Conservation (phyloP, 2,888 invertebrate species). For the Lamproptera curius region DNA sequence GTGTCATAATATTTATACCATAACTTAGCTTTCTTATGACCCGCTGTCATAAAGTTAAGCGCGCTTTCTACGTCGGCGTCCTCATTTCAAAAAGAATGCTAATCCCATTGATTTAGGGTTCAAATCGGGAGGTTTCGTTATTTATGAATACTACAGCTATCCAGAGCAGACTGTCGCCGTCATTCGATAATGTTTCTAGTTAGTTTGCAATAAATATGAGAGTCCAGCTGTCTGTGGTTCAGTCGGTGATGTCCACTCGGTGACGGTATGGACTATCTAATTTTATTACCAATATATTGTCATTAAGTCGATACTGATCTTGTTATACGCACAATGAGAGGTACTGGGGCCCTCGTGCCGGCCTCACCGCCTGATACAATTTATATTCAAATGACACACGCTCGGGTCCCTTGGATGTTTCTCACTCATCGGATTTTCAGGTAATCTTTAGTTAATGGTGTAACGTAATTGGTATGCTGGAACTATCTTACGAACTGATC, state of each 20-base stretch:
- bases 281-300: conserved; percentile 79
- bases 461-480: conserved; percentile 35
- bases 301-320: conserved; percentile 78
- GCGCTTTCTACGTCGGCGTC: conserved; percentile 49
- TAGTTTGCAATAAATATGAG: conserved; percentile 72
- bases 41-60: conserved; percentile 65
- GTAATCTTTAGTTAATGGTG: conserved; percentile 70
- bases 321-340: conserved; percentile 76
- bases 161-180: conserved; percentile 52
- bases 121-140: conserved; percentile 41
- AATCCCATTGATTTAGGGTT: conserved; percentile 49
- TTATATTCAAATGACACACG: conserved; percentile 76
- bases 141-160: conserved; percentile 49
- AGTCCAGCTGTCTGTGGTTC: conserved; percentile 49
- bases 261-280: conserved; percentile 75
- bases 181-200: conserved; percentile 75
- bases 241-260: conserved; percentile 59
- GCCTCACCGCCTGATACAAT: conserved; percentile 56
- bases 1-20: conserved; percentile 75
- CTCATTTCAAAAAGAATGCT: conserved; percentile 43
- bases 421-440: conserved; percentile 73
- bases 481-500: background rate
- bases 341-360: conserved; percentile 52
- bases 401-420: conserved; percentile 66
- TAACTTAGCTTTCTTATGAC: conserved; percentile 72